A percentile compares a stretch with the other conserved stretches of the same genome.
These are phyloP conservation scores for Illadopsis cleaveri DNA, from an alignment of 2,113 vertebrate genomes.

Conservation along the genomic window DNA sequence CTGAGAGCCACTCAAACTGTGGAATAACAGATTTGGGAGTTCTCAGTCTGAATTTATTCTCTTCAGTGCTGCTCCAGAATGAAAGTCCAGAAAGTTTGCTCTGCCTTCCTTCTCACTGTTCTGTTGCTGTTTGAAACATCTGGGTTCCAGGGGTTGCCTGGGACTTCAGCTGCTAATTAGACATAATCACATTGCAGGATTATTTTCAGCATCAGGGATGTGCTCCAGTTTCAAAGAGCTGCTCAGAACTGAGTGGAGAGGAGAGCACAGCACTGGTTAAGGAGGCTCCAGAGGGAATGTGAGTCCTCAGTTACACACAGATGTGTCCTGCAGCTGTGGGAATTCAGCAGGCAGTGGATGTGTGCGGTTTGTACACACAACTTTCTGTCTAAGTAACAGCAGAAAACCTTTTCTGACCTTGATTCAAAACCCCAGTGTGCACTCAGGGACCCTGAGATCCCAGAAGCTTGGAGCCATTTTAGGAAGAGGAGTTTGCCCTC, in stretches of 20 bases:
- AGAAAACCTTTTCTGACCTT: neutral
- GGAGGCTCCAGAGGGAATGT: neutral
- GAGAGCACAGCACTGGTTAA: neutral
- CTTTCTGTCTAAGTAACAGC: fast-evolving
- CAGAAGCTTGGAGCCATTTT: neutral
- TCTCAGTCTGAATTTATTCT: neutral
- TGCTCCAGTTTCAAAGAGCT: neutral
- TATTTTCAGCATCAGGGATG: neutral
- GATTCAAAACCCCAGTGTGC: neutral
- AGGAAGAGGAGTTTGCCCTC: neutral
- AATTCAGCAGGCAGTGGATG: too few species aligned
- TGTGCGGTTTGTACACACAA: neutral
- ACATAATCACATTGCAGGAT: neutral
- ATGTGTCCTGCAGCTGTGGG: fast-evolving
- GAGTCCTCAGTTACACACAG: neutral
- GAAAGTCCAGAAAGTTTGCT: neutral
- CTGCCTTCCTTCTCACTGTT: neutral
- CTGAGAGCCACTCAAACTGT: neutral
- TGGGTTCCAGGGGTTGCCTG: conserved; percentile 1
- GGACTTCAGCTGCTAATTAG: conserved; percentile 8
- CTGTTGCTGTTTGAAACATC: neutral
- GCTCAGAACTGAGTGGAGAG: neutral
- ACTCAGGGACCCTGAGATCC: neutral
- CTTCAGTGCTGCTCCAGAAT: neutral
- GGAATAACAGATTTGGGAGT: neutral